phyloP scores from a whole-genome alignment of 2,797 vertebrate genomes.

The Syngnathus rostellatus region DNA sequence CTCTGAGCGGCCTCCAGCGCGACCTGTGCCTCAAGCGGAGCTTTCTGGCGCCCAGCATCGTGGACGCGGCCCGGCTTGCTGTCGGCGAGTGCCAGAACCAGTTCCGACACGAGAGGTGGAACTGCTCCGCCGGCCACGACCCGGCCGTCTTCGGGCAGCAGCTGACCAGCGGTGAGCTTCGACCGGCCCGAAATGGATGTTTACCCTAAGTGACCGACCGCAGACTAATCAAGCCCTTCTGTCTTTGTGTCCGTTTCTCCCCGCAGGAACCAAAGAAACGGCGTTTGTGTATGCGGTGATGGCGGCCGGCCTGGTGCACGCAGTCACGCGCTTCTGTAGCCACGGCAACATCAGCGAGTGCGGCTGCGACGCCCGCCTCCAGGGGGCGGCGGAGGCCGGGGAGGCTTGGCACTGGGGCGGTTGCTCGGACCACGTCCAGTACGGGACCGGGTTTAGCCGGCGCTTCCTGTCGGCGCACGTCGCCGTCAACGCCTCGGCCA shows the following conservation, averaged over 20 bases:
- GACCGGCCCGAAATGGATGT: too few relatives aligned
- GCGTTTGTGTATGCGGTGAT: slow-evolving; percentile 86
- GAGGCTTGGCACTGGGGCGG: slow-evolving; percentile 96
- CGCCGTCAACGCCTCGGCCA: slow-evolving; percentile 53
- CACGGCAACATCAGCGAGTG: slow-evolving; percentile 90
- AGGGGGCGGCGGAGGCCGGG: slow-evolving; percentile 61
- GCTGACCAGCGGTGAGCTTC: slow-evolving; percentile 74
- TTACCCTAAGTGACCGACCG: too few relatives aligned
- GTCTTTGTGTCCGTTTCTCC: not conserved
- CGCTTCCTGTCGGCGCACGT: slow-evolving; percentile 79
- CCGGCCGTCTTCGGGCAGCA: slow-evolving; percentile 73
- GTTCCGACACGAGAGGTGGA: slow-evolving; percentile 90
- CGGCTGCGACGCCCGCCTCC: slow-evolving; percentile 77
- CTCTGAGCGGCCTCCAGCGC: slow-evolving; percentile 75
- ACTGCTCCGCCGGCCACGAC: slow-evolving; percentile 71
- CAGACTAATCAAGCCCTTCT: too few relatives aligned
- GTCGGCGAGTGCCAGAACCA: slow-evolving; percentile 84
- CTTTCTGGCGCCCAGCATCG: slow-evolving; percentile 78
- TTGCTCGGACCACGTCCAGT: slow-evolving; percentile 88
- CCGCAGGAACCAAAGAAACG: slow-evolving; percentile 86
- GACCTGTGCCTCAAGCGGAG: slow-evolving; percentile 81
- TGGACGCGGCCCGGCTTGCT: slow-evolving; percentile 81
- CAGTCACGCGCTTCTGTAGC: slow-evolving; percentile 85
- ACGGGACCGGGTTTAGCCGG: slow-evolving; percentile 86
- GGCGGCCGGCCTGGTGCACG: slow-evolving; percentile 84